Evolutionary conservation across 2,113 vertebrate species (phyloP), one percentile per base, ranked within the genome.

Genomic region (Ia io): DNA sequence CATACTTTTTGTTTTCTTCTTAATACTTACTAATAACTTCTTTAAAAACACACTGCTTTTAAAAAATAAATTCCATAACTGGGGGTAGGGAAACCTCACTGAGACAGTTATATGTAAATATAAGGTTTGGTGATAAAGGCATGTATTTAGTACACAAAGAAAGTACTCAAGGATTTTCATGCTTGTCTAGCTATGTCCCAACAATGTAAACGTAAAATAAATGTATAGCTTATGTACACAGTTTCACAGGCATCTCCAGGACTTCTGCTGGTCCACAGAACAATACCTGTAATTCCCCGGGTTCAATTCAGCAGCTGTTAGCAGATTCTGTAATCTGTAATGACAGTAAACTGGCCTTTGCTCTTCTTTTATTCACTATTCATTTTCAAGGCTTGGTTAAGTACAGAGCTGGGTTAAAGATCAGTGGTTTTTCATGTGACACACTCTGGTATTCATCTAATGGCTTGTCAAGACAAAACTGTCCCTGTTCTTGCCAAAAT

Each of bases 361-460:
- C 98, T 98, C 97, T 98, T 98, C 95, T 92, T 90, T 97, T 97
- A 98, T 98, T 98, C 98, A 98, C 98, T 97, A 97, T 98, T 98
- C 98, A 98, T 98, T 98, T 98, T 98, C 97, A 98, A 98, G 97
- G 97, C 98, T 98, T 98, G 97, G 98, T 98, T 98, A 98, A 98
- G 97, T 98, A 98, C 97, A 98, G 98, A 98, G 98, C 98, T 97
- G 98, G 98, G 98, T 98, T 98, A 98, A 98, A 99, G 98, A 98
- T 98, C 98, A 98, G 98, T 98, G 98, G 97, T 98, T 98, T 98
- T 98, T 98, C 99, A 99, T 99, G 99, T 99, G 99, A 99, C 99
- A 99, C 97, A 98, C 94, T 95, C 98, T 98, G 98, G 98, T 97
- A 98, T 99, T 99, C 98, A 98, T 98, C 98, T 99, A 99, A 99